Conservation (phyloP, 2,888 invertebrate species). For the Gasteruption jaculator region DNA sequence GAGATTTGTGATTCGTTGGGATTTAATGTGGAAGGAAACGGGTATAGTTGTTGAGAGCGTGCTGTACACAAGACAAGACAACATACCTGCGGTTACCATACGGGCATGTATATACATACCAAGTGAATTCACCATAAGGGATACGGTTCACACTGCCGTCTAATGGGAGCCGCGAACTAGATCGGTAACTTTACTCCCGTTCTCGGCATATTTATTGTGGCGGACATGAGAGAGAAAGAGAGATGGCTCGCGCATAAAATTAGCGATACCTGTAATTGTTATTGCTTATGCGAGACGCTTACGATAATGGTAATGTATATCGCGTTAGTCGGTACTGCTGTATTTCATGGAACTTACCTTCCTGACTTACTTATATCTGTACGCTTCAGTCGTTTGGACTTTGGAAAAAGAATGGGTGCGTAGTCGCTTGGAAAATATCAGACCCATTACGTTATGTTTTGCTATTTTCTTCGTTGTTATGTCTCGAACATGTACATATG, state of each 20-base stretch:
- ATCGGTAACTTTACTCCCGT: constrained; percentile 31
- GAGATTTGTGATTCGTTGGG: constrained; percentile 35
- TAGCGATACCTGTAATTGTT: constrained; percentile 43
- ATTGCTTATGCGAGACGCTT: constrained; percentile 38
- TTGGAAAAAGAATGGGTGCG: no score
- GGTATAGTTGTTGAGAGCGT: constrained; percentile 32
- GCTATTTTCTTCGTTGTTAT: no score
- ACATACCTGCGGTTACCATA: constrained; percentile 16
- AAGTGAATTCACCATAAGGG: no score
- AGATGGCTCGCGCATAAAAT: constrained; percentile 43
- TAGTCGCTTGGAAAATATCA: no score
- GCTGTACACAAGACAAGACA: constrained; percentile 18
- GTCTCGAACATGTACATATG: no score
- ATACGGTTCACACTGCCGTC: constrained; percentile 42
- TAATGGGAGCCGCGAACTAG: constrained; percentile 43
- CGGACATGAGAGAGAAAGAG: constrained; percentile 39
- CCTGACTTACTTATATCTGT: constrained; percentile 9
- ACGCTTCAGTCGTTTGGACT: constrained; percentile 10
- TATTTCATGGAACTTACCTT: constrained; percentile 26
- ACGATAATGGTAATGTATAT: constrained; percentile 29
- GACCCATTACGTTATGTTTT: no score
- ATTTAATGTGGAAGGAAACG: constrained; percentile 44
- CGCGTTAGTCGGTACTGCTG: constrained; percentile 21
- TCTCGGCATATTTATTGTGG: constrained; percentile 35
- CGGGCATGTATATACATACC: not conserved